Percentiles rank a stretch among this genome's conserved stretches.
These are phyloP conservation scores for Acleris literana DNA, from an alignment of 2,888 invertebrate genomes.

Conservation along the genomic window DNA sequence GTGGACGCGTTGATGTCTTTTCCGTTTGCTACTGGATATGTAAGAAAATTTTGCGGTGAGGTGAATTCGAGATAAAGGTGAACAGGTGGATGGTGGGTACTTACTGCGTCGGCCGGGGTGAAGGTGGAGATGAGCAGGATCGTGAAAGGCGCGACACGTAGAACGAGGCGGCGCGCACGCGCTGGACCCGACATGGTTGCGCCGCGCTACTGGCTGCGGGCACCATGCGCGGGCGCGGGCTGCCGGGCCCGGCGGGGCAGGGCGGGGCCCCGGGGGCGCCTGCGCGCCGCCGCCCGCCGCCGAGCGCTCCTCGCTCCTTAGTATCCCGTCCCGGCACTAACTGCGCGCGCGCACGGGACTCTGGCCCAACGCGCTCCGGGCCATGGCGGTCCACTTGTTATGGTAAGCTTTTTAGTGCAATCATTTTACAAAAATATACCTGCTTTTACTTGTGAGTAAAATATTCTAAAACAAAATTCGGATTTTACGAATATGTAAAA, in stretches of 20 bases:
- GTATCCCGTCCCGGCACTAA: constrained; percentile 82
- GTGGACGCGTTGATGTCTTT: constrained; percentile 57
- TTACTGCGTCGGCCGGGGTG: constrained; percentile 66
- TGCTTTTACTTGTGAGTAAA: neutral
- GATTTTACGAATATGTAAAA: neutral
- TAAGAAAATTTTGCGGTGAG: neutral
- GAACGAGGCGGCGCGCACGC: constrained; percentile 73
- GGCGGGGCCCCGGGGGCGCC: constrained; percentile 64
- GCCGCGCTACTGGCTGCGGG: constrained; percentile 78
- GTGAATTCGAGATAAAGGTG: constrained; percentile 6
- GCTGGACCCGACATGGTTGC: constrained; percentile 82
- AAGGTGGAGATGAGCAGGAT: constrained; percentile 63
- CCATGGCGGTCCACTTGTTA: constrained; percentile 79
- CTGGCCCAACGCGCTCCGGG: constrained; percentile 78
- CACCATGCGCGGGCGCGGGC: constrained; percentile 58
- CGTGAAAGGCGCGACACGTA: constrained; percentile 64
- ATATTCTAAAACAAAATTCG: neutral
- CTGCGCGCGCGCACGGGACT: constrained; percentile 82
- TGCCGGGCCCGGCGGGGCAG: constrained; percentile 54
- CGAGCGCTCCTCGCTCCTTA: constrained; percentile 75
- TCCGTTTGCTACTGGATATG: constrained; percentile 29
- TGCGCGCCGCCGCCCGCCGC: constrained; percentile 61
- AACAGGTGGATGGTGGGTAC: constrained; percentile 47
- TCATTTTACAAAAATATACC: constrained; percentile 6
- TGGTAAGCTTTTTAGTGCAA: constrained; percentile 62